phyloP scores from a whole-genome alignment of 1,140 invertebrate genomes.

The Drusus annulatus region DNA sequence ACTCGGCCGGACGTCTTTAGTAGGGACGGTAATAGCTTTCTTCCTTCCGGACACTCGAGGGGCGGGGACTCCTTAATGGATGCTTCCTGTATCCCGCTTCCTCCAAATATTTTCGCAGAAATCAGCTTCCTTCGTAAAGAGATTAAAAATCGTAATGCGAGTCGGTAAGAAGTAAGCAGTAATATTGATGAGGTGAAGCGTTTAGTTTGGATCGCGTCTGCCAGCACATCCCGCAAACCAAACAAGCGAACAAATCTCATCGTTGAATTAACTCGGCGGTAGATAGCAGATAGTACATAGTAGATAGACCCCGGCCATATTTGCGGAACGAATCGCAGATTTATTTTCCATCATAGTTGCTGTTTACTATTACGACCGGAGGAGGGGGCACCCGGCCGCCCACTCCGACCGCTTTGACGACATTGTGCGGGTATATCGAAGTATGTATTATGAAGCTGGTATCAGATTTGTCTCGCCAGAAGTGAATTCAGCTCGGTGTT shows the following conservation, averaged over 20 bases:
- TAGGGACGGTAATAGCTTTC: slow-evolving; percentile 26
- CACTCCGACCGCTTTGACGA: background rate
- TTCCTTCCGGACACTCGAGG: slow-evolving; percentile 35
- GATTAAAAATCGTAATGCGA: background rate
- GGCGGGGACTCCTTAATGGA: slow-evolving; percentile 11
- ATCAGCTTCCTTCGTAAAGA: background rate
- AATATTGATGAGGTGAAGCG: background rate
- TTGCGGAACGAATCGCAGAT: slow-evolving; percentile 10
- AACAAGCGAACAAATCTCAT: background rate
- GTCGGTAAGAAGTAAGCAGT: background rate
- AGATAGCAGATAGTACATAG: too few species aligned
- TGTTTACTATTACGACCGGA: background rate
- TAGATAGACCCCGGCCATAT: background rate
- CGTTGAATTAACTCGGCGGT: background rate
- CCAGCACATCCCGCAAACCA: background rate
- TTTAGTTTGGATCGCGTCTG: too few species aligned
- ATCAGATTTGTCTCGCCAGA: too few species aligned
- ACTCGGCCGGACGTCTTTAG: background rate
- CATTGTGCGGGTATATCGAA: too few species aligned
- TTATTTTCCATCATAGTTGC: slow-evolving; percentile 12
- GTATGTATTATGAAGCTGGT: too few species aligned
- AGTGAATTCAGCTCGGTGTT: too few species aligned
- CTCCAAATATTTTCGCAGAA: background rate
- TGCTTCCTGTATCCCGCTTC: slow-evolving; percentile 22
- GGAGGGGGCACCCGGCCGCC: background rate